A percentile compares a stretch with the other conserved stretches of the same genome.
phyloP scores from a whole-genome alignment of 2,113 vertebrate genomes.

The Cebidichthys violaceus region DNA sequence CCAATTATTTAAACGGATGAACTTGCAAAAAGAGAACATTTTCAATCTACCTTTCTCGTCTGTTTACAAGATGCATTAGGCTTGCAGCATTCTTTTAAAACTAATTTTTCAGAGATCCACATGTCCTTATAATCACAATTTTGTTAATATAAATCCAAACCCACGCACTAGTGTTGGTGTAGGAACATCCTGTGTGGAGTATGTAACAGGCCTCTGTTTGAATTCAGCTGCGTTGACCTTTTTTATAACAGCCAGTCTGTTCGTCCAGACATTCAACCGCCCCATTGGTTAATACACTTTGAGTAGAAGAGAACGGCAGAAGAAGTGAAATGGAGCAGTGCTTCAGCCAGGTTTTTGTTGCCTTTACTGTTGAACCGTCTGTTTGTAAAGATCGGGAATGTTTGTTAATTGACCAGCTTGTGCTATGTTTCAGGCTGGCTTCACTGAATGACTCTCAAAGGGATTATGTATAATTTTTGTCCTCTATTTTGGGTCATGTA shows the following conservation, averaged over 20 bases:
- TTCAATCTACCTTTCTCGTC: neutral
- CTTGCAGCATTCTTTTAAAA: neutral
- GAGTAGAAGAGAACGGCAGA: neutral
- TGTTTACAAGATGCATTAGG: neutral
- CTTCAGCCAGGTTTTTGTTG: slow-evolving; percentile 10
- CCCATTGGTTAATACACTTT: neutral
- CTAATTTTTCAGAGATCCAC: neutral
- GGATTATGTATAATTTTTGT: neutral
- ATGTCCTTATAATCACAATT: neutral
- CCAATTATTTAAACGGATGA: neutral
- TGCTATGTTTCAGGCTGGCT: neutral
- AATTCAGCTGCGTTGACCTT: neutral
- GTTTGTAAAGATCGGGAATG: neutral
- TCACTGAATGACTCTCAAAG: neutral
- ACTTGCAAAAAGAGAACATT: neutral
- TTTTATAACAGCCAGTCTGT: neutral
- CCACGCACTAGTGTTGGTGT: neutral
- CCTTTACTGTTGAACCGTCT: slow-evolving; percentile 16
- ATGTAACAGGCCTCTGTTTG: slow-evolving; percentile 26
- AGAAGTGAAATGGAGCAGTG: neutral
- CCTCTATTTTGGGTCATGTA: neutral
- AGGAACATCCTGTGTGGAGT: slow-evolving; percentile 16
- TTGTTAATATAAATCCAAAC: neutral
- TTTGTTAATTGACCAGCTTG: slow-evolving; percentile 2
- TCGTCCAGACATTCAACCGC: neutral